These are phyloP conservation scores for Halichoerus grypus DNA, from an alignment of 2,113 vertebrate species.

Conservation along the genomic window DNA sequence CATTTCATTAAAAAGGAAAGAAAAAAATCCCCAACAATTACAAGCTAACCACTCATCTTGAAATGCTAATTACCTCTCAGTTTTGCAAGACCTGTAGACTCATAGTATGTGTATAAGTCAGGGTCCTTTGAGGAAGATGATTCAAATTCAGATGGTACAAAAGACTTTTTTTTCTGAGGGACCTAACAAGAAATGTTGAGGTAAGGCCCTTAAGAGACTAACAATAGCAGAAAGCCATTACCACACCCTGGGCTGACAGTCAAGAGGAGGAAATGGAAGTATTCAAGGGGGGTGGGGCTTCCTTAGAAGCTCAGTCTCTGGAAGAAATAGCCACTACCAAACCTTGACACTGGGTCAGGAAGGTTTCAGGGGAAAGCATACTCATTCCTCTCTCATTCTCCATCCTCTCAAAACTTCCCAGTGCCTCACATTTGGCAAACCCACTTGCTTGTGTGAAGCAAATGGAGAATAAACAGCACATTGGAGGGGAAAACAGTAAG, in stretches of 20 bases:
- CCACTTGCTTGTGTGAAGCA: neutral
- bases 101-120: rapidly evolving
- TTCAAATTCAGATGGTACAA: neutral
- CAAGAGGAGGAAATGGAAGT: neutral
- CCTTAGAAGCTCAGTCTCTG: neutral
- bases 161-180: neutral
- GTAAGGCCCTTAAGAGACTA: neutral
- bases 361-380: neutral
- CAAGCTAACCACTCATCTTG: neutral
- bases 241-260: neutral
- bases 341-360: neutral
- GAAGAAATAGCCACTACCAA: neutral
- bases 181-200: neutral
- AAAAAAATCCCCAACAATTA: neutral
- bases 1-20: neutral
- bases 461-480: neutral
- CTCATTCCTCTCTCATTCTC: neutral
- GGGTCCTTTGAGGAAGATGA: neutral
- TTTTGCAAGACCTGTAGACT: neutral
- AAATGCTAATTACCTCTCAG: neutral
- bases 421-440: neutral
- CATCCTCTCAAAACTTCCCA: neutral
- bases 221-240: neutral
- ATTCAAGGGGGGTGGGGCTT: neutral
- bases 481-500: neutral